Conservation (phyloP, 2,113 vertebrate species). For the Calcarius ornatus region DNA sequence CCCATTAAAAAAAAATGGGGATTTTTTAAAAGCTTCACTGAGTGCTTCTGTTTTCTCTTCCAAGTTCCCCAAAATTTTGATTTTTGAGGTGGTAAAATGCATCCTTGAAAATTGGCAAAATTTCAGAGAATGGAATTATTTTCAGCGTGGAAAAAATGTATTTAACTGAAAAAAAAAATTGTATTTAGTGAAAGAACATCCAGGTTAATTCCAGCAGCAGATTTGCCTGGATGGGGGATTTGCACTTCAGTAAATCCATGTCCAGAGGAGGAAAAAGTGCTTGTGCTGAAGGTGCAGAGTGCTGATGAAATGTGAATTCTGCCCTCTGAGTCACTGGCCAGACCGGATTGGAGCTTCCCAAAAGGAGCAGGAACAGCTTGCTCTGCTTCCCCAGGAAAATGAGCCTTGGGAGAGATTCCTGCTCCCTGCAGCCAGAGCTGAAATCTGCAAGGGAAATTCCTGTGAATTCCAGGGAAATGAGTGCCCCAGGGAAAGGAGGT, state of each 20-base stretch:
- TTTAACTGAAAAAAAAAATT: too few relatives aligned
- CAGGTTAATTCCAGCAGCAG: neutral
- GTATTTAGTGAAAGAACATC: too few relatives aligned
- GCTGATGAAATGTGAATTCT: conserved; percentile 34
- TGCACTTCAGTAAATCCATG: rapidly evolving
- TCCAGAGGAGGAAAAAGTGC: neutral
- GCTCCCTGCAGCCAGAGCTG: neutral
- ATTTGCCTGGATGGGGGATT: neutral
- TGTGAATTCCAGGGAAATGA: neutral
- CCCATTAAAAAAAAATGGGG: neutral
- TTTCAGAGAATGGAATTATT: too few relatives aligned
- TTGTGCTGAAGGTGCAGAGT: neutral
- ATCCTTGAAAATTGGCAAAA: too few relatives aligned
- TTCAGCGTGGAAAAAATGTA: too few relatives aligned
- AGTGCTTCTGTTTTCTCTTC: neutral
- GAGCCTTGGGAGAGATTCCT: neutral
- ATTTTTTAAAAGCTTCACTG: rapidly evolving
- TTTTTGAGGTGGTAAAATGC: neutral
- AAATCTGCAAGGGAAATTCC: neutral
- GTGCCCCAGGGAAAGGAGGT: neutral
- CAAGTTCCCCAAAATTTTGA: rapidly evolving
- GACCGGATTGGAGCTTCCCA: neutral
- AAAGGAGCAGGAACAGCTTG: neutral
- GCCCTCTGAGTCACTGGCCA: conserved; percentile 17
- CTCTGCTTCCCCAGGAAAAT: neutral